A percentile compares a stretch with the other conserved stretches of the same genome.
phyloP scores from a whole-genome alignment of 2,797 vertebrate genomes.

The Acrossocheilus fasciatus region DNA sequence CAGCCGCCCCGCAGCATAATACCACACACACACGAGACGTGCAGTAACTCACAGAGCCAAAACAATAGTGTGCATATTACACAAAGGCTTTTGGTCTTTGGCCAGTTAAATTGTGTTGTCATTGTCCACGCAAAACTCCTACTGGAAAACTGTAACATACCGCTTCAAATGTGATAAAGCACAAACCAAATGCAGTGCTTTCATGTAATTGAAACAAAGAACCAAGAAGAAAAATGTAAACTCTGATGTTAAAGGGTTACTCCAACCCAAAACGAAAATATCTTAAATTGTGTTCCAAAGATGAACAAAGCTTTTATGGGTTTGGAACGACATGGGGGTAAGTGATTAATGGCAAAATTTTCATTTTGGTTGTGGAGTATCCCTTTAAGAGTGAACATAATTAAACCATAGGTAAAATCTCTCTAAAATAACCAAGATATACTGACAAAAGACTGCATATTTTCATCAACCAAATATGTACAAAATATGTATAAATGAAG shows the following conservation, averaged over 20 bases:
- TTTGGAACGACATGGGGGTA: no score
- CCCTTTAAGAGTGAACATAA: not conserved
- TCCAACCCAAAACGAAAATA: no score
- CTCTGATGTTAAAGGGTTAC: no score
- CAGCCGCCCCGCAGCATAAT: not conserved
- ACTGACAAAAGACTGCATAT: not conserved
- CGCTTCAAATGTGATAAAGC: not conserved
- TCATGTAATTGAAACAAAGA: not conserved
- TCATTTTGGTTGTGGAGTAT: no score
- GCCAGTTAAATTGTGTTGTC: not conserved
- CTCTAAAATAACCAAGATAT: not conserved
- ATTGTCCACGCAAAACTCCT: not conserved
- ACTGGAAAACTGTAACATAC: not conserved
- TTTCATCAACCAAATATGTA: not conserved
- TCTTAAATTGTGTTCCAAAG: no score
- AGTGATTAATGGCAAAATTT: no score
- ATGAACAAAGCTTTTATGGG: no score
- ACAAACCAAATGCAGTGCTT: not conserved
- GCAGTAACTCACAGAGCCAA: constrained; percentile 12
- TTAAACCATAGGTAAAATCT: not conserved
- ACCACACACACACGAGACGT: not conserved
- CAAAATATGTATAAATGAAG: not conserved
- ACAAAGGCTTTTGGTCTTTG: constrained; percentile 23
- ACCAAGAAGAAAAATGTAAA: not conserved
- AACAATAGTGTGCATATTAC: not conserved